Percentiles rank a stretch among this genome's conserved stretches.
These are phyloP conservation scores for Limnephilus marmoratus DNA, from an alignment of 2,888 invertebrate species.

Conservation along the genomic window DNA sequence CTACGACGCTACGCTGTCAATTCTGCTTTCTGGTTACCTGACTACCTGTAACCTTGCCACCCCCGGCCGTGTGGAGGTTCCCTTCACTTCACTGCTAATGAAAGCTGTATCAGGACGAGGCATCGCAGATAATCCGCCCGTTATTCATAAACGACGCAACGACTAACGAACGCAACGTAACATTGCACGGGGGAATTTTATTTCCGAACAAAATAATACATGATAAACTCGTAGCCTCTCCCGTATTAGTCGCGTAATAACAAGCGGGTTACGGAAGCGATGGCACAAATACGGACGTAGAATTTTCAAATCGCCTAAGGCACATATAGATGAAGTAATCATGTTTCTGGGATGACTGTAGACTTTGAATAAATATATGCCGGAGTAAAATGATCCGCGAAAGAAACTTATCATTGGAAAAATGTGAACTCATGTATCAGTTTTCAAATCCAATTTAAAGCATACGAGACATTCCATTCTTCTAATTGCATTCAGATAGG, in stretches of 20 bases:
- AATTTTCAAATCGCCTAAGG: constrained; percentile 18
- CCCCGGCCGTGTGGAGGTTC: neutral
- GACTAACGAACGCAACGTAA: constrained; percentile 28
- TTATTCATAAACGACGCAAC: constrained; percentile 43
- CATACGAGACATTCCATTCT: neutral
- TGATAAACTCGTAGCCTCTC: neutral
- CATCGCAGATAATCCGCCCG: constrained; percentile 43
- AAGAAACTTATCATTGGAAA: neutral
- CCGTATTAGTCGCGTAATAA: constrained; percentile 19
- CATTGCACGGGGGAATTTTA: constrained; percentile 1
- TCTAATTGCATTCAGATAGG: neutral
- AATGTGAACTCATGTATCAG: neutral
- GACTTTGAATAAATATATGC: neutral
- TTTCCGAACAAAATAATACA: constrained; percentile 24
- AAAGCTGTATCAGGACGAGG: constrained; percentile 31
- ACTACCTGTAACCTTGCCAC: neutral
- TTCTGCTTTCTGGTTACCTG: neutral
- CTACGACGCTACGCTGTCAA: neutral
- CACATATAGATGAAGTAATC: constrained; percentile 26
- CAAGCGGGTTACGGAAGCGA: constrained; percentile 2
- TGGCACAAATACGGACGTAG: constrained; percentile 12
- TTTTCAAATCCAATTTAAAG: neutral
- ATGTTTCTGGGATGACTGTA: neutral
- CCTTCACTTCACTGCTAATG: neutral
- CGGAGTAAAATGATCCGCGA: neutral